Base-by-base conservation (phyloP, 2,797 vertebrate genomes). In the Chelmon rostratus region DNA sequence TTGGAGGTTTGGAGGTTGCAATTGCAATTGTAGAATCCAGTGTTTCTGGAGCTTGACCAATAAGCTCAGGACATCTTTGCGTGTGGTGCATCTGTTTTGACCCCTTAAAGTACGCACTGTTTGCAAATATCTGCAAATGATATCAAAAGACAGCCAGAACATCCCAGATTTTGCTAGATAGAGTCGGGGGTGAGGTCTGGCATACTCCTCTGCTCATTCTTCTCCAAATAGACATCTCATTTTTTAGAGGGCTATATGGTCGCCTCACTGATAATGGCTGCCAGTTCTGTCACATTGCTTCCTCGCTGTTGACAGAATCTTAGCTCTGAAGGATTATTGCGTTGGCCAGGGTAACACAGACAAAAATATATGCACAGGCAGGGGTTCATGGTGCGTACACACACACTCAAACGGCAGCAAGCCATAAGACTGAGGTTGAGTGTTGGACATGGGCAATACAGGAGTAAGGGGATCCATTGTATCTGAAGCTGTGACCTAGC, bases 401-500 rank as follows among this genome's bases (percentile, higher is more conserved):
- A 68, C 33, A 83, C 18, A 15, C n/a, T 66, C 67, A 72, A 56
- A 76, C 52, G 11, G 42, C 69, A 83, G 70, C 16, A 35, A 76
- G 82, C 77, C 7, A 33, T 47, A 53, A 81, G 76, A 74, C 58
- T 68, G 78, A 77, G 83, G 62, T 54, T 42, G 76, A 77, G 73
- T 58, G 78, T 81, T 82, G 82, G 77, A 76, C 73, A 58, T 57
- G 54, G 73, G 73, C 71, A 71, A 79, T 78, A 69, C 67, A 62
- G 82, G 70, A 71, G 74, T 69, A 58, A 76, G 47, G 79, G 70
- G 73, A 87, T 52, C 63, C 54, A 66, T 88, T 91, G 88, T 86
- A 87, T 91, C 83, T 86, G 90, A 77, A 82, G 82, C 78, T 8
- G n/a, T 84, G 83, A 85, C 85, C 88, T 59, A 31, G 77, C 79